phyloP scores from a whole-genome alignment of 2,113 vertebrate species.

The Pomatostomus ruficeps region DNA sequence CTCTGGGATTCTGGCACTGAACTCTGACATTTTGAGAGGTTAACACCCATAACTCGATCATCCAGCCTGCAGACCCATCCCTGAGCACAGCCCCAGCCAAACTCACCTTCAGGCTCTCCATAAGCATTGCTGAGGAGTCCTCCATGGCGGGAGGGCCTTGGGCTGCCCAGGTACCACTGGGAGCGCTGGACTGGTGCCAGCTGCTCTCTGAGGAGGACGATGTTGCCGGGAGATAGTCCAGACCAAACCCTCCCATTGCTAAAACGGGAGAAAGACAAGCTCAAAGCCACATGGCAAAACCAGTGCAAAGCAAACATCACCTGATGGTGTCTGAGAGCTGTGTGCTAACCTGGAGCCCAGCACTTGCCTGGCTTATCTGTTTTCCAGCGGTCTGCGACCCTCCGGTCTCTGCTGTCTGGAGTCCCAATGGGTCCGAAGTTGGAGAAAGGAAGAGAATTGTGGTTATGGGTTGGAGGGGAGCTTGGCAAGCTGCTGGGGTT shows the following conservation, averaged over 20 bases:
- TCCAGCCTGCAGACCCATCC: rapidly evolving
- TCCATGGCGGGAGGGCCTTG: conserved; percentile 86
- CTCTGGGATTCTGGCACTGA: not conserved
- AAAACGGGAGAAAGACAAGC: conserved; percentile 15
- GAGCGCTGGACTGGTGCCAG: conserved; percentile 85
- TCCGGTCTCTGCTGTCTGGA: conserved; percentile 90
- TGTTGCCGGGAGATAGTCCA: conserved; percentile 89
- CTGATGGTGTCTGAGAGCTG: not conserved
- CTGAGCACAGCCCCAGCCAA: not conserved
- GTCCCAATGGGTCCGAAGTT: conserved; percentile 97
- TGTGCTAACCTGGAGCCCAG: not conserved
- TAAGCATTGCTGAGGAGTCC: conserved; percentile 90
- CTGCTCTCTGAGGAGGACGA: conserved; percentile 81
- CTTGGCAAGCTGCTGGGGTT: conserved; percentile 98
- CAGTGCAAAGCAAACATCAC: not conserved
- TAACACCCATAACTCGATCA: not conserved
- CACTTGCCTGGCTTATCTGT: conserved; percentile 88
- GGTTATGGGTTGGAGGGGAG: conserved; percentile 95
- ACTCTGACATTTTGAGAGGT: not conserved
- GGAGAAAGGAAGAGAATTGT: conserved; percentile 88
- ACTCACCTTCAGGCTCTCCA: conserved; percentile 94
- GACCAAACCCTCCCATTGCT: conserved; percentile 87
- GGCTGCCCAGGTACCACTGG: conserved; percentile 84
- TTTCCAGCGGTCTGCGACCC: conserved; percentile 92
- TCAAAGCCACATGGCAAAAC: not conserved